Base-by-base conservation (phyloP, 2,797 vertebrate species). In the Paedocypris micromegethes region DNA sequence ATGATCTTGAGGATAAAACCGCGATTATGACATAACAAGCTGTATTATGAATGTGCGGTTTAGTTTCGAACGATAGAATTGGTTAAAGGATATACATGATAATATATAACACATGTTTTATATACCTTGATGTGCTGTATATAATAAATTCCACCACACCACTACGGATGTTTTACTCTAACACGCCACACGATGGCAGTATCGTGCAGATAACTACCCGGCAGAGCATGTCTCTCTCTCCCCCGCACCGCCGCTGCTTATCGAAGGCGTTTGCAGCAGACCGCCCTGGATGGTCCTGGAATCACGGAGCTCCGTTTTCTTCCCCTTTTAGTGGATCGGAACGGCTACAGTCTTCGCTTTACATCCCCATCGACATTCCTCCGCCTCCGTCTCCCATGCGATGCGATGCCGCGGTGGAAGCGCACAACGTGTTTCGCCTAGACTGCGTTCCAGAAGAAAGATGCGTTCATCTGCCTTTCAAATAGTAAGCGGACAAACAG, bases 351-450 rank as follows among this genome's bases (percentile, higher is more conserved):
- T 9, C 9, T 37, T 42, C 39, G 2, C 8, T 40, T n/a, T 44
- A 51, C 9, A 50, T 41, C 66, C 64, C 66, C 43, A 58, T 45
- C n/a, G 48, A 44, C 76, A 80, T 79, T 82, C 72, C 61, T 76
- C 59, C 54, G 55, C 58, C 57, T 46, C 47, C n/a, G 65, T 62
- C 75, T 81, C 66, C 80, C 63, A 62, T 40, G 61, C 70, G 67
- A 58, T 51, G 57, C 68, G 59, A 56, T 6, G 60, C 62, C 72
- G 56, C 58, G 58, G 70, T 69, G 53, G 61, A 55, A 68, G 58
- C 65, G 78, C 47, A 57, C 72, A 4, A 64, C 50, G 70, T 69
- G 67, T 77, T 70, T 76, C 70, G 51, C 61, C 58, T 37, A 67
- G 62, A 75, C 77, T 58, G 48, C 56, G 65, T 63, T 67, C 50